These are phyloP conservation scores for Catostylus mosaicus DNA, from an alignment of 30 jellyfish, hydroid and myxozoan genomes.

Conservation along the genomic window DNA sequence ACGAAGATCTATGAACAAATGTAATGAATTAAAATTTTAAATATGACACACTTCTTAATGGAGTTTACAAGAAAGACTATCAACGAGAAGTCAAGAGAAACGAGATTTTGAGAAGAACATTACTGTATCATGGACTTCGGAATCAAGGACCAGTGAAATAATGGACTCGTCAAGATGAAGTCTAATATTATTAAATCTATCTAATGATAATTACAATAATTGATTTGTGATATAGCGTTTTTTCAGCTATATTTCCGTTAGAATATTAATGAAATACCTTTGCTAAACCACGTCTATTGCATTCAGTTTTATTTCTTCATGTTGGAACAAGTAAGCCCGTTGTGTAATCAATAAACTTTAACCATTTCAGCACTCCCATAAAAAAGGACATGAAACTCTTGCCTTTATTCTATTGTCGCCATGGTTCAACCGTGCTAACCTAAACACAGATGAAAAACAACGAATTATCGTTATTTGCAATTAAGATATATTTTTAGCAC, in stretches of 20 bases:
- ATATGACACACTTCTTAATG: neutral
- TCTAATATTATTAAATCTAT: conserved; percentile 21
- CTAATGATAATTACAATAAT: conserved; percentile 17
- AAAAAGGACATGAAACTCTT: too few relatives aligned
- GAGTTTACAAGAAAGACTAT: neutral
- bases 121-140: conserved; percentile 46
- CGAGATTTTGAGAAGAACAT: neutral
- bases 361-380: too few relatives aligned
- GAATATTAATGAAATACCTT: conserved; percentile 28
- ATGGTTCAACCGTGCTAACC: too few relatives aligned
- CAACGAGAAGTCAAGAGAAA: conserved; percentile 9
- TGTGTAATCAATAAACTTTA: too few relatives aligned
- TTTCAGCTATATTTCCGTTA: conserved; percentile 21
- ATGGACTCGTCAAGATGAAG: conserved; percentile 36
- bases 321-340: too few relatives aligned
- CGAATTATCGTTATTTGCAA: too few relatives aligned
- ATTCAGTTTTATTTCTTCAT: neutral
- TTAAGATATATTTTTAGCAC: too few relatives aligned
- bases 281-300: conserved; percentile 20
- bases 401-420: too few relatives aligned
- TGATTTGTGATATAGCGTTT: conserved; percentile 34
- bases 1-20: conserved; percentile 57
- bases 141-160: conserved; percentile 3
- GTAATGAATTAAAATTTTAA: conserved; percentile 24
- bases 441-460: too few relatives aligned